Conservation (phyloP, 37 sponge, comb jelly and placozoan genomes). For the Dysidea cf. avara region DNA sequence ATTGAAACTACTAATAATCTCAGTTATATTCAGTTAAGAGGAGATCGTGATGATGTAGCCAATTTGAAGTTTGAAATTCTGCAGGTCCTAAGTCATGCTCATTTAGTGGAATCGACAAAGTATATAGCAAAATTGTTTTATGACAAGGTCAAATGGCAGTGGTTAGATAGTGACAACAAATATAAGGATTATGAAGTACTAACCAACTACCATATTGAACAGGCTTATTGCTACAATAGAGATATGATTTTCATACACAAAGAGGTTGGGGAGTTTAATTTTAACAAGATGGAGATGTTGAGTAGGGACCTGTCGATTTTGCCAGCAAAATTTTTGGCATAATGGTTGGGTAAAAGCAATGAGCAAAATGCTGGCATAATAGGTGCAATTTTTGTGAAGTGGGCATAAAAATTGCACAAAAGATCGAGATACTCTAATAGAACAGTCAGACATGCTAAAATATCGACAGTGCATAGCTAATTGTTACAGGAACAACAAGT, state of each 20-base stretch:
- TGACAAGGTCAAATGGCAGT: constrained; percentile 31
- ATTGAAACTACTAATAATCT: constrained; percentile 24
- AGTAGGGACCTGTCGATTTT: too few species aligned
- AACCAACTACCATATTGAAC: constrained; percentile 40
- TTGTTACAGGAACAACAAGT: too few species aligned
- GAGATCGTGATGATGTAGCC: constrained; percentile 3
- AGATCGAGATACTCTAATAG: too few species aligned
- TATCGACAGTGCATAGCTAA: too few species aligned
- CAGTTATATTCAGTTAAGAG: constrained; percentile 15
- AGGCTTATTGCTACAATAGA: constrained; percentile 16
- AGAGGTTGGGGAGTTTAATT: too few species aligned
- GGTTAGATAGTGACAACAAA: constrained; percentile 3
- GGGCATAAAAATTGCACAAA: too few species aligned
- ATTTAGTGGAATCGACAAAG: not conserved
- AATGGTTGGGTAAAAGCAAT: too few species aligned
- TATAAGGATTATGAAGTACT: constrained; percentile 18
- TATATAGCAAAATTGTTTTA: constrained; percentile 18
- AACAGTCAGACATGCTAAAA: too few species aligned
- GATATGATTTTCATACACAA: too few species aligned
- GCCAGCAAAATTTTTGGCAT: too few species aligned
- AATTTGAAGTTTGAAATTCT: constrained; percentile 12
- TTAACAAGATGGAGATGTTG: constrained; percentile 6
- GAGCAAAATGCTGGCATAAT: too few species aligned
- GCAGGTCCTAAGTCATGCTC: constrained; percentile 2
- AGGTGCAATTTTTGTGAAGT: too few species aligned